Evolutionary conservation across 2,888 invertebrate genomes (phyloP), one percentile per base, ranked within the genome.

Genomic region (Acleris emargana): DNA sequence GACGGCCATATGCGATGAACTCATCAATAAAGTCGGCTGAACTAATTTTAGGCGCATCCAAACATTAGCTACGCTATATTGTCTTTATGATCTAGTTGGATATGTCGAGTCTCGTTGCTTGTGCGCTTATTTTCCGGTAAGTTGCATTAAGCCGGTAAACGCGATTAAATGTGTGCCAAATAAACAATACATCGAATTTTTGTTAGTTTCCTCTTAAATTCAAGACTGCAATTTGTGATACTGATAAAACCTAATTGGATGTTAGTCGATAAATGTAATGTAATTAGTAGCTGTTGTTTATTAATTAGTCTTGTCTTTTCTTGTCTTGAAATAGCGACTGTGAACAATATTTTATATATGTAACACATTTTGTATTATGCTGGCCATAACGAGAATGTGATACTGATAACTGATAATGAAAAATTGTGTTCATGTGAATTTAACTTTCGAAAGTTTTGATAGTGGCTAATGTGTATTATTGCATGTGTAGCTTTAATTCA

Each of bases 1-100:
- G 75, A 96, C 98, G 58, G 96, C 96, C 76, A 97, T 99, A 79
- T 97, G 98, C 93, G 98, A 98, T 93, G 98, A 98, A 90, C 95
- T 99, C 67, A 97, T 99, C 79, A 94, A 93, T 75, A 93, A 91
- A 86, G 92, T 93, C 67, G 88, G 88, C 61, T 91, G 84, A 91
- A 76, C 69, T 76, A 76, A 77, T 77, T 77, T 75, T 71, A 72
- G 69, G 32, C 60, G 45, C 73, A 71, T 68, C 62, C 72, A 76
- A 81, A 77, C 73, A 80, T 79, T 78, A 73, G 71, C 74, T 75
- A 74, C 73, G 72, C 74, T 72, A 69, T 71, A 71, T 71, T 74
- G 73, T 72, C 70, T 78, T 80, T 82, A 80, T 80, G 71, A 74
- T 74, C 68, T 73, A 81, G 77, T 77, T 79, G 78, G 73, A 77